Percentiles rank a stretch among this genome's conserved stretches.
phyloP scores from a whole-genome alignment of 2,113 vertebrate species.

The Stegastes partitus region DNA sequence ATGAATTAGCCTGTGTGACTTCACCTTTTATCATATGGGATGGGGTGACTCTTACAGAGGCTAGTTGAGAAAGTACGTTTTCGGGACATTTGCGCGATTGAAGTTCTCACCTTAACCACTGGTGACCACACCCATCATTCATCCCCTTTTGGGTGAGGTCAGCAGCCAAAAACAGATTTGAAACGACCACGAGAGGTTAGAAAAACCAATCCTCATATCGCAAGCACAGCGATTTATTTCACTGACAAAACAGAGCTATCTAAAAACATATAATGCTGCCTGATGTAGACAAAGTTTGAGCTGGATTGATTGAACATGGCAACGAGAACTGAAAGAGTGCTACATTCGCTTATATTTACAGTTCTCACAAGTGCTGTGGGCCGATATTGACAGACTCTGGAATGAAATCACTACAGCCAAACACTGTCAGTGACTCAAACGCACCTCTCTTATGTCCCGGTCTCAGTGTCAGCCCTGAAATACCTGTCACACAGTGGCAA shows the following conservation, averaged over 20 bases:
- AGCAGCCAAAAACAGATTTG: background rate
- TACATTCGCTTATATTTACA: background rate
- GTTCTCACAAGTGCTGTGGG: slow-evolving; percentile 4
- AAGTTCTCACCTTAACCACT: background rate
- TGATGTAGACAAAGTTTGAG: background rate
- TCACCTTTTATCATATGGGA: no score
- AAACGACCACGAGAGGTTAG: background rate
- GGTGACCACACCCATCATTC: background rate
- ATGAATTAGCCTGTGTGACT: no score
- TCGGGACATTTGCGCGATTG: background rate
- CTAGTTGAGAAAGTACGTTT: background rate
- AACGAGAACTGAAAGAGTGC: background rate
- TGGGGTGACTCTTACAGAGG: no score
- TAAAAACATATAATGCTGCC: no score
- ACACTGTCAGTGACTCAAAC: slow-evolving; percentile 6
- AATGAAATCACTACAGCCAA: background rate
- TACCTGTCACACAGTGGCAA: slow-evolving; percentile 55
- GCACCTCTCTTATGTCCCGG: background rate
- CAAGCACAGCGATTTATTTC: no score
- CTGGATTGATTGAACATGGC: background rate
- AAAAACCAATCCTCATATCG: background rate
- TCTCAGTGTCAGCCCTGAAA: slow-evolving; percentile 43
- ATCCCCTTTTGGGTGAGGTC: slow-evolving; percentile 1
- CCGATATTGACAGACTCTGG: background rate
- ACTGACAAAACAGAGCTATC: no score